Evolutionary conservation across 2,113 vertebrate species (phyloP), one percentile per base, ranked within the genome.

Genomic region (Archilochus colubris): DNA sequence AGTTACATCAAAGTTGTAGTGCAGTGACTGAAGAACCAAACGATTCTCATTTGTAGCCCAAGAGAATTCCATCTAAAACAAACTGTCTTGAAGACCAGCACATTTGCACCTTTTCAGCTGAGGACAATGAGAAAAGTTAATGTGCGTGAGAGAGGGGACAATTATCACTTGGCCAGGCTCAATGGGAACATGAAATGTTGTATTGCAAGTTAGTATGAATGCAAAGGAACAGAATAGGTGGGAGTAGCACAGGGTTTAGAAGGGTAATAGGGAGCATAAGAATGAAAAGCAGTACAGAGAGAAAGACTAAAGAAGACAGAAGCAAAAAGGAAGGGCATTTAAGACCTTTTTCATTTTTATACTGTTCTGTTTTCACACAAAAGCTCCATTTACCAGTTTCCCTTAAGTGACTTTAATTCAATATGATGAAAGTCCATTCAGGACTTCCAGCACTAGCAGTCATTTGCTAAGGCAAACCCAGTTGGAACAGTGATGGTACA

Each of bases 11-110:
- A 81, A 91, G 77, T 61, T 72, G 77, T 53, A 57, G 44, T 44
- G 50, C 50, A 68, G 10, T 36, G 81, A 55, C 66, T 72, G 61
- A 85, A 89, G 84, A 94, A 89, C 40, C 82, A 82, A 92, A 89
- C 62, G 3, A 78, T 58, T 74, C 58, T 91, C 69, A 89, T 76
- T 87, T 40, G 62, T 73, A 70, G 61, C 17, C 58, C 74, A 76
- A 68, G 86, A 95, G 92, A 96, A 64, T 58, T 27, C 54, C 40
- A 30, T 67, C 57, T 68, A 40, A 88, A 94, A 31, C 24, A 91
- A 86, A 82, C 0, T 2, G 0, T n/a, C 44, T 57, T 61, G 40
- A 82, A 76, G 58, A 89, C 40, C 24, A 30, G 30, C 13, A 50
- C 27, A 61, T 43, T 84, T 76, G 36, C 36, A 50, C 58, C 46